Evolutionary conservation across 2,888 invertebrate genomes (phyloP).

Genomic region (Criorhina ranunculi): DNA sequence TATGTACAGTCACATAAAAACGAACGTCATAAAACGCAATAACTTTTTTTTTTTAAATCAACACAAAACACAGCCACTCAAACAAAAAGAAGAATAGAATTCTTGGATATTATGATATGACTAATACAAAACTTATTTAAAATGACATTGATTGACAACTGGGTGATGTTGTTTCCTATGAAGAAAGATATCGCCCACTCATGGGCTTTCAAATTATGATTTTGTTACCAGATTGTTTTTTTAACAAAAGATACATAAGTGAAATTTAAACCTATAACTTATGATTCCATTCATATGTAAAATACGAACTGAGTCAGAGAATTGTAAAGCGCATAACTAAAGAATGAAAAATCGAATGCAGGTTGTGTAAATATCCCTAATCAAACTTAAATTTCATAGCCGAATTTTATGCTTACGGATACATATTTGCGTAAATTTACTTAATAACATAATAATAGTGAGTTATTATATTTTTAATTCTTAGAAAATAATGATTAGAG

Average conservation of each 20-base stretch:
- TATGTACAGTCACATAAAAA: neutral
- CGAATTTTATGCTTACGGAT: no score
- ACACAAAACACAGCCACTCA: slow-evolving; percentile 5
- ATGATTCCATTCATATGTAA: slow-evolving; percentile 2
- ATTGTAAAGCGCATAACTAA: no score
- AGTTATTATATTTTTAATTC: no score
- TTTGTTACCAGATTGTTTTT: slow-evolving; percentile 16
- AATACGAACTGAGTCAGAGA: no score
- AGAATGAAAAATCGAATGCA: no score
- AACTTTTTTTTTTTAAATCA: slow-evolving; percentile 7
- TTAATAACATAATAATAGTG: no score
- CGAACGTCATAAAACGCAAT: no score
- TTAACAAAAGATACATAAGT: slow-evolving; percentile 4
- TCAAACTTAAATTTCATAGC: no score
- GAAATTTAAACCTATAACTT: slow-evolving; percentile 39
- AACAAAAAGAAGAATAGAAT: slow-evolving; percentile 11
- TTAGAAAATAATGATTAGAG: no score
- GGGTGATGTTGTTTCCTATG: slow-evolving; percentile 20
- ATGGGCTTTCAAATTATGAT: slow-evolving; percentile 25
- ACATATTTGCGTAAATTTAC: no score
- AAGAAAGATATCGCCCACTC: slow-evolving; percentile 41
- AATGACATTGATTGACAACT: slow-evolving; percentile 44
- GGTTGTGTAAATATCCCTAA: no score
- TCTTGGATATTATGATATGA: slow-evolving; percentile 22
- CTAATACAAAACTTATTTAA: slow-evolving; percentile 34